Evolutionary conservation across 1,140 invertebrate species (phyloP), one percentile per base, ranked within the genome.

Genomic region (Helicoverpa armigera): DNA sequence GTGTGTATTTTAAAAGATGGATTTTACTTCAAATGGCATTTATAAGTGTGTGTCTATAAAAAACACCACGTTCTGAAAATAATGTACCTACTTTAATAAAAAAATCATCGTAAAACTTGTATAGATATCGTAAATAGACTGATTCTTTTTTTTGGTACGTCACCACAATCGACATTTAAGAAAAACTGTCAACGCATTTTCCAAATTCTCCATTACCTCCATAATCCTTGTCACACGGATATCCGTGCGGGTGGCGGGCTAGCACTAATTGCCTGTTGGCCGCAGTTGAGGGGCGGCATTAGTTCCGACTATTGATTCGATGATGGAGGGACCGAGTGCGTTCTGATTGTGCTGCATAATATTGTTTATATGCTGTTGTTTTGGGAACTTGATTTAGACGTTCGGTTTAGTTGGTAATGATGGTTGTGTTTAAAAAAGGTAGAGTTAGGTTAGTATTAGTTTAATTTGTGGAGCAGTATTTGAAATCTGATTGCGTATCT

Each of bases 201-300:
- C n/a, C n/a, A 5, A 50, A 54, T n/a, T 72, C 12, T 72, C 23
- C 69, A 72, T 72, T 51, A 11, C 4, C 10, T 54, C 2, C 14
- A 23, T 72, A 72, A 10, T 72, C 69, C 13, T 83, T 85, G 69
- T 12, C 50, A 85, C 84, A 82, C 86, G 89, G 90, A 88, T 89
- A 88, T 89, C 86, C 87, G 86, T 80, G 79, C 76, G 87, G 82
- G 82, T 74, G 63, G 83, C 77, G 63, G 61, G 61, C 61, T 35
- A 69, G 79, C 82, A 87, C 85, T 88, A 88, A 88, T 88, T 87
- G 87, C 82, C 82, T 73, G 69, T 72, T 72, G 83, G 75, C 76
- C 82, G 84, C 79, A 61, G 70, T 56, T 75, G 67, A 60, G 81
- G 77, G 78, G 51, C 48, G 70, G 81, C 82, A 84, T 82, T 85